phyloP scores from a whole-genome alignment of 2,888 invertebrate genomes.

The Chalcosyrphus nemorum region DNA sequence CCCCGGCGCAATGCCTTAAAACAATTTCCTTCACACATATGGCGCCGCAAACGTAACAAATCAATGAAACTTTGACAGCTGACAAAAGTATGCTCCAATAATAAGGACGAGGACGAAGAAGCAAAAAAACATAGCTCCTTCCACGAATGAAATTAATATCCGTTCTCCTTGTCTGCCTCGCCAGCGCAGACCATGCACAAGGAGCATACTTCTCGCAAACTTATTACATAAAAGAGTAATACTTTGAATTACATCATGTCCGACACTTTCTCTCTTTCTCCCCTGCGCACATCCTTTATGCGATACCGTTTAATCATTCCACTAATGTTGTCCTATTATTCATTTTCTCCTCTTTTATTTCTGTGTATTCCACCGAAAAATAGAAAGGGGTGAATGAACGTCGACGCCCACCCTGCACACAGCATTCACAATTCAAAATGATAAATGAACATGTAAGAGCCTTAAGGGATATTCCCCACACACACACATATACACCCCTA shows the following conservation, averaged over 20 bases:
- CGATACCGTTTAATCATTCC: constrained; percentile 18
- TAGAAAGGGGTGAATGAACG: not conserved
- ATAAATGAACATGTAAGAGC: constrained; percentile 10
- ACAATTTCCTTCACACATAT: not conserved
- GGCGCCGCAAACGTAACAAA: constrained; percentile 3
- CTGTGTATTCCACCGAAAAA: not conserved
- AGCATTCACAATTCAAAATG: not conserved
- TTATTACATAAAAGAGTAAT: not conserved
- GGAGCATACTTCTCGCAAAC: not conserved
- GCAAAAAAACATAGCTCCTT: not conserved
- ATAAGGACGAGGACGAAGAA: no score
- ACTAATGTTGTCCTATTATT: constrained; percentile 32
- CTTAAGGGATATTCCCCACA: not conserved
- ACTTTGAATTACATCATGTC: constrained; percentile 11
- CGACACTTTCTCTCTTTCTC: not conserved
- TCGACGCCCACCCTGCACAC: no score
- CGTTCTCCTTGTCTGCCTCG: not conserved
- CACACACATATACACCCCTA: not conserved
- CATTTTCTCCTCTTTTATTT: not conserved
- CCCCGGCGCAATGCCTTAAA: not conserved
- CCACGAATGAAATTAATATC: constrained; percentile 19
- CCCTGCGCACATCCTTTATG: not conserved
- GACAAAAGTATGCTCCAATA: not conserved
- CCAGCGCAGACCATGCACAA: not conserved
- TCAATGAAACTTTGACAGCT: constrained; percentile 25